Conservation (phyloP, 1,140 invertebrate genomes). For the Drosophila melanogaster region Release_6_plus_ISO1_MT NC_004354.4:10900501-10901000, state of each 20-base stretch:
- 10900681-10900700: conserved; percentile 8
- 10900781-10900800: neutral
- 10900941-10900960: neutral
- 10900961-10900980: neutral
- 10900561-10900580: neutral
- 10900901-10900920: neutral
- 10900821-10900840: conserved; percentile 13
- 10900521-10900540: too few species aligned
- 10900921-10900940: conserved; percentile 9
- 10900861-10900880: conserved; percentile 24
- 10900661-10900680: conserved; percentile 20
- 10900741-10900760: neutral
- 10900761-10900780: conserved; percentile 7
- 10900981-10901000: too few species aligned
- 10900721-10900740: conserved; percentile 22
- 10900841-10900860: conserved; percentile 10
- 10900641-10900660: conserved; percentile 4
- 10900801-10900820: conserved; percentile 6
- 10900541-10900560: conserved; percentile 12
- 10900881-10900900: conserved; percentile 14
- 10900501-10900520: too few species aligned
- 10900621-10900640: conserved; percentile 14
- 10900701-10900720: conserved; percentile 3
- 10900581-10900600: neutral
- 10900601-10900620: conserved; percentile 17